Conservation (phyloP, 2,797 vertebrate species). For the Chromis chromis region DNA sequence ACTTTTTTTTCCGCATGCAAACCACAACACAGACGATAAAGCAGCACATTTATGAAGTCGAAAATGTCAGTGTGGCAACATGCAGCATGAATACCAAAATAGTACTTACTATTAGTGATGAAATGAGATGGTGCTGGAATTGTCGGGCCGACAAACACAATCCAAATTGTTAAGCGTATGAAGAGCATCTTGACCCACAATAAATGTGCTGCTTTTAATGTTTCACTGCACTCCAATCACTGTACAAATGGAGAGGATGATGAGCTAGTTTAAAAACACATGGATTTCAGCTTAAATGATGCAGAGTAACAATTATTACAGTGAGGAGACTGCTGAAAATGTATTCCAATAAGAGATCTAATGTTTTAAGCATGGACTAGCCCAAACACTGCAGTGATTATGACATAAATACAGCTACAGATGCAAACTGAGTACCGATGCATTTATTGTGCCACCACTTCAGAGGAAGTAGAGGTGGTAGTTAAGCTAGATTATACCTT, state of each 20-base stretch:
- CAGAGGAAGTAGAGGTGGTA: background rate
- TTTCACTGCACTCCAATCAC: constrained; percentile 9
- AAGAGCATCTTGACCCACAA: constrained; percentile 16
- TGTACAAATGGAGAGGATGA: constrained; percentile 12
- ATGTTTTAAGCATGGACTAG: constrained; percentile 1
- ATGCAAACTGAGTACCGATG: constrained; percentile 6
- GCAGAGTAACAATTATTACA: background rate
- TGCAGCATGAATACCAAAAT: background rate
- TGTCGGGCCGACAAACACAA: constrained; percentile 21
- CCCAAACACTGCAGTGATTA: background rate
- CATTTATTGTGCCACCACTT: constrained; percentile 1
- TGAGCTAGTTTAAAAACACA: background rate
- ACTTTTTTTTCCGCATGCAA: background rate
- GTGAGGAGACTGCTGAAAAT: too few relatives aligned
- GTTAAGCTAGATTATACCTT: too few relatives aligned
- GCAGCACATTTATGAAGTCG: constrained; percentile 15
- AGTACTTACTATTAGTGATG: constrained; percentile 21
- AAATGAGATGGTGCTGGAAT: constrained; percentile 10
- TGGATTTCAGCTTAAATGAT: background rate
- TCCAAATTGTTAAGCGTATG: constrained; percentile 4
- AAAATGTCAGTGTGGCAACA: constrained; percentile 18
- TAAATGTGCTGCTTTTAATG: constrained; percentile 9
- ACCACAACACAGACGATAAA: constrained; percentile 13
- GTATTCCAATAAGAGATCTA: background rate
- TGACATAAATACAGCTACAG: background rate